These are phyloP conservation scores for Trichoplax adhaerens DNA, from an alignment of 37 sponge, comb jelly and placozoan genomes.

Conservation along the genomic window DNA sequence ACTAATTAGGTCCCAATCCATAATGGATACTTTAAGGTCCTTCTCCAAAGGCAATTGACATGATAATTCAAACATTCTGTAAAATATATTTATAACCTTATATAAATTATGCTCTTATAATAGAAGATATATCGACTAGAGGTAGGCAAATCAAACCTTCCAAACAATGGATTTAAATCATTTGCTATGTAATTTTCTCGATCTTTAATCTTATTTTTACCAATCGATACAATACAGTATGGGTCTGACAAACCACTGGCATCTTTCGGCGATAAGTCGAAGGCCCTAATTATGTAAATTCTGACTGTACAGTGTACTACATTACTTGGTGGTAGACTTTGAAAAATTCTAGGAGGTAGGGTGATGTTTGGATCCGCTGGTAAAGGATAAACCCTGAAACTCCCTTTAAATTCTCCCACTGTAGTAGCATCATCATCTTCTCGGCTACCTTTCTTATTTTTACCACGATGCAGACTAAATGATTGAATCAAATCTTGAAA, in stretches of 20 bases:
- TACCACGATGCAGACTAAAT: constrained; percentile 69
- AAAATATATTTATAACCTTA: not conserved
- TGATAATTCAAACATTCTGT: constrained; percentile 27
- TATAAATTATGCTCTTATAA: not conserved
- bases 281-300: constrained; percentile 15
- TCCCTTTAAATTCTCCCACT: not conserved
- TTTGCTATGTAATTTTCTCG: constrained; percentile 25
- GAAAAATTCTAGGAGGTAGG: constrained; percentile 20
- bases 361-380: constrained; percentile 11
- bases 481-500: constrained; percentile 52
- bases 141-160: constrained; percentile 10
- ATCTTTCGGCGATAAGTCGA: constrained; percentile 11
- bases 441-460: constrained; percentile 35
- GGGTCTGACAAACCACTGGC: constrained; percentile 31
- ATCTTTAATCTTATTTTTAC: constrained; percentile 19
- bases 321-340: constrained; percentile 11
- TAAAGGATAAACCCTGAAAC: constrained; percentile 13
- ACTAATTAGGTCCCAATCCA: constrained; percentile 24
- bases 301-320: constrained; percentile 9
- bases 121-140: not conserved
- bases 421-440: constrained; percentile 44
- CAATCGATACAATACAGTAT: constrained; percentile 25
- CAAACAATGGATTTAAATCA: constrained; percentile 31
- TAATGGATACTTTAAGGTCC: constrained; percentile 28
- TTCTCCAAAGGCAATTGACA: constrained; percentile 14